Evolutionary conservation across 1,140 invertebrate genomes (phyloP).

Genomic region (Ridgeia piscesae): DNA sequence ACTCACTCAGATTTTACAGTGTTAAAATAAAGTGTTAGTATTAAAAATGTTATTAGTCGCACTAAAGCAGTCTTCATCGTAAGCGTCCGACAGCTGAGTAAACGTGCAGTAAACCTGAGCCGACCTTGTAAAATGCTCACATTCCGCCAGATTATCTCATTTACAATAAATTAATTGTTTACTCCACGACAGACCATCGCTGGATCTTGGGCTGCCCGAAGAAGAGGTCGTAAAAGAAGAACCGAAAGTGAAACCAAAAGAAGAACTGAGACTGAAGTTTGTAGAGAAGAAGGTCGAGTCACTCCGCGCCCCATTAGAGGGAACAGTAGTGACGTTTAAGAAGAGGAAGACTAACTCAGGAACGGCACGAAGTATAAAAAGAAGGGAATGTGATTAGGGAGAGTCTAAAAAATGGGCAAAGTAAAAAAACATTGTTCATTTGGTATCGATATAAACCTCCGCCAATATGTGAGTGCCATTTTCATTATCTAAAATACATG

Average conservation of each 20-base stretch:
- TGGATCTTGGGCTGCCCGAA: background rate
- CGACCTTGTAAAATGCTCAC: background rate
- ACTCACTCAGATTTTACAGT: no score
- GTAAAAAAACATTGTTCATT: no score
- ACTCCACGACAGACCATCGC: background rate
- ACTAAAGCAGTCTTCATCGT: no score
- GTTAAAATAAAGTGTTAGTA: no score
- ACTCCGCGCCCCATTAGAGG: constrained; percentile 32
- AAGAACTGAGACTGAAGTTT: constrained; percentile 40
- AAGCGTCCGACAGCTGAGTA: background rate
- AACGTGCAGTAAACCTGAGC: background rate
- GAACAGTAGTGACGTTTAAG: constrained; percentile 42
- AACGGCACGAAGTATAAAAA: constrained; percentile 3
- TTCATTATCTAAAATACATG: no score
- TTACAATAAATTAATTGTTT: background rate
- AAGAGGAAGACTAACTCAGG: constrained; percentile 43
- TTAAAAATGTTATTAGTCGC: no score
- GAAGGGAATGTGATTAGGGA: background rate
- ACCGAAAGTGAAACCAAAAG: constrained; percentile 10
- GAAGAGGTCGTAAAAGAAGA: background rate
- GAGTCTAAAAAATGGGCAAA: no score
- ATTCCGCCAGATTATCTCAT: background rate
- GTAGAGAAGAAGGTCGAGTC: constrained; percentile 50
- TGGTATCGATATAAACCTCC: no score
- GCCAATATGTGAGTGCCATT: no score